A percentile compares a stretch with the other conserved stretches of the same genome.
Conservation (phyloP, 2,888 invertebrate genomes). For the Ischnura elegans region DNA sequence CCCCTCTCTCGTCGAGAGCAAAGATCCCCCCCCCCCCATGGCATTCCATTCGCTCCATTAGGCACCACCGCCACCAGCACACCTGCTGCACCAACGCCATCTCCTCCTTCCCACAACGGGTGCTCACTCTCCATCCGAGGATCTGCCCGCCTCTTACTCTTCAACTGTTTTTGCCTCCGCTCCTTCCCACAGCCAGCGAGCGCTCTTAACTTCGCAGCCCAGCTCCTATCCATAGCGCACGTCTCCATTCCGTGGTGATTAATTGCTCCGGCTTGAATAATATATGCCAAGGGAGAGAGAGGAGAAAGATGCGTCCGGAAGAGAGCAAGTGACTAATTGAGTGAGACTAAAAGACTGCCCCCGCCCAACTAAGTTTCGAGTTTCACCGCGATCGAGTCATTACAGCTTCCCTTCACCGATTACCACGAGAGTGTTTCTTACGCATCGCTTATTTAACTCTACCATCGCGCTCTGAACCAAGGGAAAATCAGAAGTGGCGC, state of each 20-base stretch:
- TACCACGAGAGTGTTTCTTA: not conserved
- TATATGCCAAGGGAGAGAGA: not conserved
- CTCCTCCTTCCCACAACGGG: not conserved
- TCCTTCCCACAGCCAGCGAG: not conserved
- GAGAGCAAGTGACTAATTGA: not conserved
- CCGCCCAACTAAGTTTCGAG: not conserved
- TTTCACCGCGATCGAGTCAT: not conserved
- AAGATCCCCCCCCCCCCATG: not conserved
- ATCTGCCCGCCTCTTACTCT: not conserved
- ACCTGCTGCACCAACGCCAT: not conserved
- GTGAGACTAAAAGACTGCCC: not conserved
- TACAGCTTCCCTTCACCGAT: not conserved
- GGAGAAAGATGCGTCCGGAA: not conserved
- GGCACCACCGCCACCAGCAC: not conserved
- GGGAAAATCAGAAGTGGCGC: no score
- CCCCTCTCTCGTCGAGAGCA: no score
- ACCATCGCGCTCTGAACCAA: no score
- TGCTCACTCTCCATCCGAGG: not conserved
- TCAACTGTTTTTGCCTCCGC: not conserved
- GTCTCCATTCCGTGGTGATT: not conserved
- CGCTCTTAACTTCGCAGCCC: not conserved
- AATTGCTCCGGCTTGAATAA: not conserved
- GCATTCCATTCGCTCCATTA: not conserved
- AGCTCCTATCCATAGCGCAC: not conserved
- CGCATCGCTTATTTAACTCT: no score